Percentiles rank a stretch among this genome's conserved stretches.
Conservation (phyloP, 2,888 invertebrate species). For the Timandra comae region DNA sequence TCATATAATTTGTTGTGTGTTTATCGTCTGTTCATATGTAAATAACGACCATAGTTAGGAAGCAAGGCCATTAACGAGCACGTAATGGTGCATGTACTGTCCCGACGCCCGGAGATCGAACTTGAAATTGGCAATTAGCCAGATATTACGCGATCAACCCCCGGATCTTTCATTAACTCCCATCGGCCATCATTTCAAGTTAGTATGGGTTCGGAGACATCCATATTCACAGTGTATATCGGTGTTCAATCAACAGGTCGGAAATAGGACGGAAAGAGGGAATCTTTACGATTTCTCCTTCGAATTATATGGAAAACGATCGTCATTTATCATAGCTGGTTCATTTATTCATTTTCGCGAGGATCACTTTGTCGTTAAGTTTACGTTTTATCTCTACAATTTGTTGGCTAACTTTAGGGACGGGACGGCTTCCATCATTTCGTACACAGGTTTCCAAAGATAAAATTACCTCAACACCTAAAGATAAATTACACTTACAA, state of each 20-base stretch:
- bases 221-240: conserved; percentile 15
- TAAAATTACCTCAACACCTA: background rate
- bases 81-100: conserved; percentile 39
- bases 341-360: conserved; percentile 4
- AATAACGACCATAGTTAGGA: conserved; percentile 29
- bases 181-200: conserved; percentile 17
- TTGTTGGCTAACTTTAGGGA: too few species aligned
- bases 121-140: conserved; percentile 64
- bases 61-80: conserved; percentile 37
- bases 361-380: conserved; percentile 6
- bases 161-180: conserved; percentile 27
- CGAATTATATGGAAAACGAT: conserved; percentile 17
- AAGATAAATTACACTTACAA: background rate
- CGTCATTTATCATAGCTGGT: conserved; percentile 8
- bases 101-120: conserved; percentile 59
- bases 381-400: conserved; percentile 6
- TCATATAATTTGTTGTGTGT: too few species aligned
- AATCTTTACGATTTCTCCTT: conserved; percentile 17
- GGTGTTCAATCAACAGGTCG: conserved; percentile 33
- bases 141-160: conserved; percentile 41
- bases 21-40: conserved; percentile 12
- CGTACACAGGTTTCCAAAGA: conserved; percentile 1
- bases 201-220: conserved; percentile 22
- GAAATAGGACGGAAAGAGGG: conserved; percentile 17
- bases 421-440: background rate